phyloP scores from a whole-genome alignment of 2,113 vertebrate species.

The Lagopus muta region DNA sequence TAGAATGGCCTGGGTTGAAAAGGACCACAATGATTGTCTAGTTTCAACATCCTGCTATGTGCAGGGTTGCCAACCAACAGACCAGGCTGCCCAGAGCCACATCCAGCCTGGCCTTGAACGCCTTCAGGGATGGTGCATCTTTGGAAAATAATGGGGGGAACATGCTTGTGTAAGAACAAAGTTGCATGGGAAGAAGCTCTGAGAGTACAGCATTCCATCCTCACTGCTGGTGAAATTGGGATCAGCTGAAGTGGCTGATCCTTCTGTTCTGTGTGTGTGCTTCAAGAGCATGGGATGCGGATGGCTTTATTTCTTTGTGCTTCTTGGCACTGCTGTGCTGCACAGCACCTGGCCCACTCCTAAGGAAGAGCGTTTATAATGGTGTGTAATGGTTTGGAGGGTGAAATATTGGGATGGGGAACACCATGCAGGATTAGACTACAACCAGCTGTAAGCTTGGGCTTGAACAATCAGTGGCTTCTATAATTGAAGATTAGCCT shows the following conservation, averaged over 20 bases:
- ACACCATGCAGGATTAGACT: not conserved
- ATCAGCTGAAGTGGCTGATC: not conserved
- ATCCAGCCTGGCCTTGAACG: too few species aligned
- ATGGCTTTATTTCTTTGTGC: not conserved
- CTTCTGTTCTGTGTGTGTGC: not conserved
- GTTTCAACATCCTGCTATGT: too few species aligned
- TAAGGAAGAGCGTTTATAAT: not conserved
- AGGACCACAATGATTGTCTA: too few species aligned
- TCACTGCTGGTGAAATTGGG: not conserved
- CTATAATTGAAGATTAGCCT: conserved; percentile 31
- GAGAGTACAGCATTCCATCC: not conserved
- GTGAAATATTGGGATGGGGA: not conserved
- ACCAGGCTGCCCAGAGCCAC: too few species aligned
- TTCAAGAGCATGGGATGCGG: not conserved
- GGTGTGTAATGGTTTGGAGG: not conserved
- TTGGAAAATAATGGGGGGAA: not conserved
- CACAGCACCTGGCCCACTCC: not conserved
- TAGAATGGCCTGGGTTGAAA: too few species aligned
- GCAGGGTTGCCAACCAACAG: too few species aligned
- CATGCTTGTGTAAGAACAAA: not conserved
- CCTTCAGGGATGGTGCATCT: too few species aligned
- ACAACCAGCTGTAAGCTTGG: conserved; percentile 15
- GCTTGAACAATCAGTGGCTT: conserved; percentile 49
- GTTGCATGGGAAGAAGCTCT: not conserved
- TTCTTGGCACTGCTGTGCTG: not conserved